Percentiles rank a stretch among this genome's conserved stretches.
These are phyloP conservation scores for Disparrhopalites patrizii DNA, from an alignment of 2,888 invertebrate genomes.

Conservation along the genomic window DNA sequence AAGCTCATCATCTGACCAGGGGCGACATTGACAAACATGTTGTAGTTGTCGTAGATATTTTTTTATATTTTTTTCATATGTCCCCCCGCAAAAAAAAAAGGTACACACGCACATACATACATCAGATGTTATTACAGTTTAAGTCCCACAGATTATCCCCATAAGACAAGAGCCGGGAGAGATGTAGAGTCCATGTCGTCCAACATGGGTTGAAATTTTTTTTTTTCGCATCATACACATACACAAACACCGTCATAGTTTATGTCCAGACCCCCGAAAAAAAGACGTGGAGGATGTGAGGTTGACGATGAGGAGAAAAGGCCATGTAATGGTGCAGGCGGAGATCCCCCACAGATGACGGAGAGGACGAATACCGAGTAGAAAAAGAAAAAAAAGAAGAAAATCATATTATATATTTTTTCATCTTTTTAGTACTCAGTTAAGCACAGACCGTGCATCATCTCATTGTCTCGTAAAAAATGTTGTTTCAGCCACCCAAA, in stretches of 20 bases:
- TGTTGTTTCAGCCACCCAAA: conserved; percentile 21
- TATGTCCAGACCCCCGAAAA: conserved; percentile 1
- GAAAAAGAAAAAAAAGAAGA: conserved; percentile 12
- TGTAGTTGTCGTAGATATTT: too few species aligned
- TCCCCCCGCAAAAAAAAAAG: too few species aligned
- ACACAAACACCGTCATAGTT: neutral
- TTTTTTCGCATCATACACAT: too few species aligned
- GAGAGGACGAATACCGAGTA: neutral
- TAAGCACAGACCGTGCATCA: conserved; percentile 30
- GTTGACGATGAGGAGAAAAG: too few species aligned
- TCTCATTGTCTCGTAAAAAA: conserved; percentile 34
- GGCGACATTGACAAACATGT: too few species aligned
- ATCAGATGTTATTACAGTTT: neutral
- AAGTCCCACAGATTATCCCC: conserved; percentile 15
- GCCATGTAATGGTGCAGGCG: too few species aligned
- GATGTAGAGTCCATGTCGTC: neutral
- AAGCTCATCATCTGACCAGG: too few species aligned
- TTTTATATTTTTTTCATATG: too few species aligned
- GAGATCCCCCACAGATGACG: neutral
- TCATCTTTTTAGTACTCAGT: conserved; percentile 17
- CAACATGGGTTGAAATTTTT: neutral
- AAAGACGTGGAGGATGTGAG: too few species aligned
- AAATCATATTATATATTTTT: neutral
- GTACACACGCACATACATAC: too few species aligned
- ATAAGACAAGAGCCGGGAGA: neutral